Evolutionary conservation across 2,888 invertebrate genomes (phyloP).

Genomic region (Agapostemon virescens): DNA sequence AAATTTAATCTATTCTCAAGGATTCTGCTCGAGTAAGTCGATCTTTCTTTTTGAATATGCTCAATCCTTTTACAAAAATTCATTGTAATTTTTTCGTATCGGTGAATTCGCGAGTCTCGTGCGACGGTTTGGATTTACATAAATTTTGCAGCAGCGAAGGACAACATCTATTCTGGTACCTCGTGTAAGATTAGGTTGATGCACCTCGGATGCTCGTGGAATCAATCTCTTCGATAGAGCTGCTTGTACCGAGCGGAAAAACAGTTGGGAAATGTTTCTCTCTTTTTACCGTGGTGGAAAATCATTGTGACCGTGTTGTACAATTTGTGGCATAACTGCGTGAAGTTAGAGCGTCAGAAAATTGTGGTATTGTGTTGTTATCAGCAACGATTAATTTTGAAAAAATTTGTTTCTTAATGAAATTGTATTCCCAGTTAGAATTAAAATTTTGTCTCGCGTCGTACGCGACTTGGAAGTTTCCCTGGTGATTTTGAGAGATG

Average conservation of each 20-base stretch:
- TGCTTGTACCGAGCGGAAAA: neutral
- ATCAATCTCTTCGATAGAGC: neutral
- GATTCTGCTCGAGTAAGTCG: neutral
- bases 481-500: neutral
- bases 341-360: neutral
- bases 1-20: neutral
- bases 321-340: neutral
- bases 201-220: neutral
- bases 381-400: too few species aligned
- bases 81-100: neutral
- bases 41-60: too few species aligned
- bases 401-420: too few species aligned
- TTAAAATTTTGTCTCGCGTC: neutral
- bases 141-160: neutral
- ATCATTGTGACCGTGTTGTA: conserved; percentile 7
- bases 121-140: neutral
- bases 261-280: neutral
- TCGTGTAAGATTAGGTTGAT: conserved; percentile 9
- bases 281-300: neutral
- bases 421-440: too few species aligned
- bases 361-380: neutral
- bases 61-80: too few species aligned
- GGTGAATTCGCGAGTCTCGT: neutral
- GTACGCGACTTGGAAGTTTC: neutral
- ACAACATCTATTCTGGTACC: conserved; percentile 2